These are phyloP conservation scores for Monochamus saltuarius DNA, from an alignment of 1,140 invertebrate species.

Conservation along the genomic window DNA sequence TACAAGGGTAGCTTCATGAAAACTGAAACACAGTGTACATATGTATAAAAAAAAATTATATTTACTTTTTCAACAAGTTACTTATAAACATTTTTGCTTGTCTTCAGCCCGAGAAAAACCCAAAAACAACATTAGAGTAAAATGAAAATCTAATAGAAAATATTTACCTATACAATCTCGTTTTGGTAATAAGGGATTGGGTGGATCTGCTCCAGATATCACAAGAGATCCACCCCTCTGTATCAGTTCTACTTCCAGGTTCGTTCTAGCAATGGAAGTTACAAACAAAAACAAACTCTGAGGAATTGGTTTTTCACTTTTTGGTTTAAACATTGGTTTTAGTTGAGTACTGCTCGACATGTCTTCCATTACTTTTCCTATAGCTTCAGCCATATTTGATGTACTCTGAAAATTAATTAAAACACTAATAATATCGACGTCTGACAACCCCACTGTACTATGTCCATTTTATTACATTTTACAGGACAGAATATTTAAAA, in stretches of 20 bases:
- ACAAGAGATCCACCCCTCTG: slow-evolving; percentile 80
- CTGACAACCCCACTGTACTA: too few species aligned
- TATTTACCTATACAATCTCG: slow-evolving; percentile 80
- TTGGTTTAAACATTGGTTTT: slow-evolving; percentile 61
- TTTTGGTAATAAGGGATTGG: slow-evolving; percentile 69
- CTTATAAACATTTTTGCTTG: too few species aligned
- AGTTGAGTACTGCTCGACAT: slow-evolving; percentile 79
- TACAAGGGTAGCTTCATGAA: too few species aligned
- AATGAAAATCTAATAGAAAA: slow-evolving; percentile 5
- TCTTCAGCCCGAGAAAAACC: too few species aligned
- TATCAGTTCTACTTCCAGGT: slow-evolving; percentile 89
- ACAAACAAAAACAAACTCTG: slow-evolving; percentile 86
- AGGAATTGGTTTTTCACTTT: slow-evolving; percentile 60
- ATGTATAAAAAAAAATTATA: too few species aligned
- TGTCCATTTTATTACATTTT: too few species aligned
- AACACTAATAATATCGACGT: too few species aligned
- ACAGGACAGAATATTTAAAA: too few species aligned
- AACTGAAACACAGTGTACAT: too few species aligned
- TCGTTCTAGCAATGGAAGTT: slow-evolving; percentile 87
- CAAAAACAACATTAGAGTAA: slow-evolving; percentile 1
- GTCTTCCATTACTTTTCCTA: slow-evolving; percentile 90
- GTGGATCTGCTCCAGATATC: slow-evolving; percentile 54
- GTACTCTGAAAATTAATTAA: slow-evolving; percentile 56
- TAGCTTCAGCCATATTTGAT: slow-evolving; percentile 73
- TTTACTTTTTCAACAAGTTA: too few species aligned